A percentile compares a stretch with the other conserved stretches of the same genome.
Conservation (phyloP, 2,113 vertebrate genomes). For the Ceyx cyanopectus region DNA sequence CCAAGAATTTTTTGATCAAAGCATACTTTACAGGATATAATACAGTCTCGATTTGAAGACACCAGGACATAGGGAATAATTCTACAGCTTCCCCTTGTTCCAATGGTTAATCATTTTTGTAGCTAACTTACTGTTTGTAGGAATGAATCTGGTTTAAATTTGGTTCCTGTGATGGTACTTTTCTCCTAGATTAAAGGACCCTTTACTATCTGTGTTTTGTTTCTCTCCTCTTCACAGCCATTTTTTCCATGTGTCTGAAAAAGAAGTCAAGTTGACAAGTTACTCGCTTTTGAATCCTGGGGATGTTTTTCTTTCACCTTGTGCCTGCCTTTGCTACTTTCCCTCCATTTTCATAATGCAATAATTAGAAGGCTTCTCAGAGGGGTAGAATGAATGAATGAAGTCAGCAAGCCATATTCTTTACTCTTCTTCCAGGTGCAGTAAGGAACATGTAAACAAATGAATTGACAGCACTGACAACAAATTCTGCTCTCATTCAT, state of each 20-base stretch:
- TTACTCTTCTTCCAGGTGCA: neutral
- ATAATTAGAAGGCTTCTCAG: neutral
- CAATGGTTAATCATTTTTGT: neutral
- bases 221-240: neutral
- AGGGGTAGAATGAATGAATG: neutral
- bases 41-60: neutral
- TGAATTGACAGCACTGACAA: neutral
- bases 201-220: neutral
- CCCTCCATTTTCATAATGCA: neutral
- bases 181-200: conserved; percentile 3
- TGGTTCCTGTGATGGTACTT: neutral
- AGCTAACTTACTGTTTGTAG: conserved; percentile 19
- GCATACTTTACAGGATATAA: neutral
- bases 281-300: neutral
- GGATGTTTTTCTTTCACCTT: neutral
- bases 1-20: conserved; percentile 24
- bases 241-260: neutral
- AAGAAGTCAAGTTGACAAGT: neutral
- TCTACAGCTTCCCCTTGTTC: neutral
- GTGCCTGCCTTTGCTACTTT: neutral
- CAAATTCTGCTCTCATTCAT: neutral
- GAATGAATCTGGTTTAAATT: conserved; percentile 11
- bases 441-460: neutral
- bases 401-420: neutral
- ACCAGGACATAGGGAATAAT: neutral